A percentile compares a stretch with the other conserved stretches of the same genome.
These are phyloP conservation scores for Apamea epomidion DNA, from an alignment of 2,888 invertebrate species.

Conservation along the genomic window DNA sequence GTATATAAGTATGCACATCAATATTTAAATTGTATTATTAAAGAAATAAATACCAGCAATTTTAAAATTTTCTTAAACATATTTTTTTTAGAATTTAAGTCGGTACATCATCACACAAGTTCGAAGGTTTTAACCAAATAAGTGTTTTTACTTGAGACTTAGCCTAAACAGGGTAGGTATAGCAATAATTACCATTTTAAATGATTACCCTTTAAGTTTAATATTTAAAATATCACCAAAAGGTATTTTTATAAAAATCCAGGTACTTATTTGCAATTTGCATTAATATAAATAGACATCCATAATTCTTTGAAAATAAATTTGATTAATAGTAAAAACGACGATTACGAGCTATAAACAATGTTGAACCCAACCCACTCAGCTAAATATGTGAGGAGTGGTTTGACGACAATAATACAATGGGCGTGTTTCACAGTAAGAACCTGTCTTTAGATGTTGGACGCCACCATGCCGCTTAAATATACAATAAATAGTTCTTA, in stretches of 20 bases:
- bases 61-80: neutral
- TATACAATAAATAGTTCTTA: constrained; percentile 24
- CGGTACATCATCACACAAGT: neutral
- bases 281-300: constrained; percentile 45
- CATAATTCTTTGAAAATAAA: neutral
- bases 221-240: constrained; percentile 29
- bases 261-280: constrained; percentile 37
- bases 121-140: neutral
- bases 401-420: constrained; percentile 1
- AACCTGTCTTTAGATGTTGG: neutral
- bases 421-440: neutral
- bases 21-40: neutral
- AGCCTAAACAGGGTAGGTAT: constrained; percentile 17
- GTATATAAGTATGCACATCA: neutral
- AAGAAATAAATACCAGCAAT: neutral
- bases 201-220: constrained; percentile 23
- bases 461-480: constrained; percentile 16
- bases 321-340: neutral
- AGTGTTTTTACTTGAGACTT: constrained; percentile 10
- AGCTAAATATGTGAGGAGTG: constrained; percentile 11
- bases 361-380: constrained; percentile 15
- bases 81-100: neutral
- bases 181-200: constrained; percentile 36
- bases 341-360: constrained; percentile 3
- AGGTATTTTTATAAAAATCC: constrained; percentile 37